Evolutionary conservation across 2,888 invertebrate genomes (phyloP).

Genomic region (Drosophila antonietae): DNA sequence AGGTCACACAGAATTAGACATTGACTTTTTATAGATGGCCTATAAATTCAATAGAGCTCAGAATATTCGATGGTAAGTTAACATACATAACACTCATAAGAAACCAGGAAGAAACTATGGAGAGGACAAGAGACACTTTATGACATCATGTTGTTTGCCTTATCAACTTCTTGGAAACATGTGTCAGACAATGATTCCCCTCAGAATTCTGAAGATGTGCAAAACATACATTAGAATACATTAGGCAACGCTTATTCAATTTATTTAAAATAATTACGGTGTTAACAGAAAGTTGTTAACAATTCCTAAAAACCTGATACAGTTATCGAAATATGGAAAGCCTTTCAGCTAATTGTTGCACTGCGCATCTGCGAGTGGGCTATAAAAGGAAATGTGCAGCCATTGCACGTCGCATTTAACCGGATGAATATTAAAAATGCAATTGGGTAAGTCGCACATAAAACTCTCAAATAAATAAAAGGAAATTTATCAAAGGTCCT

Average conservation of each 20-base stretch:
- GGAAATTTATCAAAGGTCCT: background rate
- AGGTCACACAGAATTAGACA: background rate
- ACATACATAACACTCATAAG: background rate
- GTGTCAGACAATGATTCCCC: conserved; percentile 20
- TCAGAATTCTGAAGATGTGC: conserved; percentile 6
- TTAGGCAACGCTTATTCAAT: conserved; percentile 26
- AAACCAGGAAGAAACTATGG: background rate
- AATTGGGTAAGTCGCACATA: conserved; percentile 55
- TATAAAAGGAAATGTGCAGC: conserved; percentile 53
- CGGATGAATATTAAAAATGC: conserved; percentile 53
- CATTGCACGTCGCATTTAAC: conserved; percentile 36
- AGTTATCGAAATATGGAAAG: conserved; percentile 21
- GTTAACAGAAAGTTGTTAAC: conserved; percentile 33
- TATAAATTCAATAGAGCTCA: background rate
- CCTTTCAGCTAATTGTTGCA: conserved; percentile 43
- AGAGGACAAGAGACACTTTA: background rate
- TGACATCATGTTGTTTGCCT: background rate
- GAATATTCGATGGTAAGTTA: background rate
- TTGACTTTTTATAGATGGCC: background rate
- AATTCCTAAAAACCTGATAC: background rate
- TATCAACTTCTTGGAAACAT: conserved; percentile 19
- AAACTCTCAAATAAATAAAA: background rate
- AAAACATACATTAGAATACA: conserved; percentile 9
- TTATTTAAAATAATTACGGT: conserved; percentile 46
- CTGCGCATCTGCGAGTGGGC: background rate